phyloP scores from a whole-genome alignment of 2,888 invertebrate species.

The Keiferia lycopersicella region DNA sequence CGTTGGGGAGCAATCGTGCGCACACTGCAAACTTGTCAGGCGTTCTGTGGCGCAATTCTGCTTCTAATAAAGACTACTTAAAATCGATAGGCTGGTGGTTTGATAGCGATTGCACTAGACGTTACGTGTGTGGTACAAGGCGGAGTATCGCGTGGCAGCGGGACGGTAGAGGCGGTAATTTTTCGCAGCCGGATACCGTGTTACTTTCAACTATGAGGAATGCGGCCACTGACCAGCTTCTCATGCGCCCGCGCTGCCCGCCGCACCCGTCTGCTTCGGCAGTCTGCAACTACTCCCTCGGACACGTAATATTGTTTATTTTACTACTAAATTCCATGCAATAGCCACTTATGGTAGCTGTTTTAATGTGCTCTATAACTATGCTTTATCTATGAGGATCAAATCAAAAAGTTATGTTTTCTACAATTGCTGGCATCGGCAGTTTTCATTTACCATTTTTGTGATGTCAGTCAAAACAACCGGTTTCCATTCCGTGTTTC shows the following conservation, averaged over 20 bases:
- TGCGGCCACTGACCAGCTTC: slow-evolving; percentile 77
- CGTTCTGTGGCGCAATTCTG: slow-evolving; percentile 40
- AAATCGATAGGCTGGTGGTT: slow-evolving; percentile 36
- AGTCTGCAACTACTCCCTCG: slow-evolving; percentile 22
- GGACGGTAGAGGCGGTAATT: slow-evolving; percentile 58
- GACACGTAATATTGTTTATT: slow-evolving; percentile 17
- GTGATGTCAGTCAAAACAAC: not conserved
- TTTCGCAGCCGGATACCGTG: slow-evolving; percentile 77
- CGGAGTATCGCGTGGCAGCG: slow-evolving; percentile 43
- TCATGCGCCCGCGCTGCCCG: slow-evolving; percentile 49
- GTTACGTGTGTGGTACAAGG: slow-evolving; percentile 41
- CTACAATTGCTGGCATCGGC: not conserved
- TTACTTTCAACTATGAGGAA: slow-evolving; percentile 78
- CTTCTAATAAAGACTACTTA: slow-evolving; percentile 39
- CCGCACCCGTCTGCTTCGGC: slow-evolving; percentile 53
- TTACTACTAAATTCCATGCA: not conserved
- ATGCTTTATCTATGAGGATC: not conserved
- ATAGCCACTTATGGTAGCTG: too few species aligned
- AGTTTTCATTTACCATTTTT: not conserved
- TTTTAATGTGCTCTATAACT: too few species aligned
- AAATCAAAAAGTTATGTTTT: not conserved
- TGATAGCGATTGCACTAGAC: slow-evolving; percentile 33
- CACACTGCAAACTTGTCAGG: slow-evolving; percentile 30
- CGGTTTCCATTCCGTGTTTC: not conserved
- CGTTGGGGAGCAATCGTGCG: slow-evolving; percentile 32